A percentile compares a stretch with the other conserved stretches of the same genome.
phyloP scores from a whole-genome alignment of 2,797 vertebrate species.

The Hypotaenidia okinawae region DNA sequence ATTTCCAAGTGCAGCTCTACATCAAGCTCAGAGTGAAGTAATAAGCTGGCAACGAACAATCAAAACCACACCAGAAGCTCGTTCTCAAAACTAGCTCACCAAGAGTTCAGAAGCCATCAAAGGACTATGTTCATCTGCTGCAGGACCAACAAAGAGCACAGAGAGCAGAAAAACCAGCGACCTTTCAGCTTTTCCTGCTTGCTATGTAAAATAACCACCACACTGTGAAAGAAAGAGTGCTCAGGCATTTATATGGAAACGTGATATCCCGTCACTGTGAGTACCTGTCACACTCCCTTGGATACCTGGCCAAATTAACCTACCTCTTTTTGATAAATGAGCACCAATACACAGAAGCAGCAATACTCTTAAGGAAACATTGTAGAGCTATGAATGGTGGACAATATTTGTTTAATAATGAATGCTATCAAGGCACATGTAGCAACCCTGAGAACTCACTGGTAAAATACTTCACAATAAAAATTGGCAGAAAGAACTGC shows the following conservation, averaged over 20 bases:
- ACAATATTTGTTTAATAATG: neutral
- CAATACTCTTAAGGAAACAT: neutral
- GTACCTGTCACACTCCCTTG: neutral
- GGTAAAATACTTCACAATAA: neutral
- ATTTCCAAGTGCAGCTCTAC: neutral
- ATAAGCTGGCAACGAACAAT: neutral
- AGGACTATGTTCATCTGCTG: neutral
- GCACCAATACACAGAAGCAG: neutral
- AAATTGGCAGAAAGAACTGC: neutral
- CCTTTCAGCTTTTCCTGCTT: neutral
- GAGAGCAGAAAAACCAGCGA: neutral
- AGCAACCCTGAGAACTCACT: neutral
- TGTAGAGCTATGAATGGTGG: neutral
- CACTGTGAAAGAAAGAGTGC: neutral
- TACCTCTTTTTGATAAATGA: neutral
- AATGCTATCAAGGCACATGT: neutral
- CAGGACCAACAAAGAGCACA: neutral
- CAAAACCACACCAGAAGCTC: neutral
- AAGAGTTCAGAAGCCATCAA: neutral
- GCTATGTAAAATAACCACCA: neutral
- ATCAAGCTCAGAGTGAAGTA: neutral
- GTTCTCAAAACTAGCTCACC: neutral
- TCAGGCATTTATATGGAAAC: neutral
- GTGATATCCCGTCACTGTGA: neutral
- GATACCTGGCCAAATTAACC: rapidly evolving